Base-by-base conservation (phyloP, 2,888 invertebrate genomes). In the Bimastos eiseni region DNA sequence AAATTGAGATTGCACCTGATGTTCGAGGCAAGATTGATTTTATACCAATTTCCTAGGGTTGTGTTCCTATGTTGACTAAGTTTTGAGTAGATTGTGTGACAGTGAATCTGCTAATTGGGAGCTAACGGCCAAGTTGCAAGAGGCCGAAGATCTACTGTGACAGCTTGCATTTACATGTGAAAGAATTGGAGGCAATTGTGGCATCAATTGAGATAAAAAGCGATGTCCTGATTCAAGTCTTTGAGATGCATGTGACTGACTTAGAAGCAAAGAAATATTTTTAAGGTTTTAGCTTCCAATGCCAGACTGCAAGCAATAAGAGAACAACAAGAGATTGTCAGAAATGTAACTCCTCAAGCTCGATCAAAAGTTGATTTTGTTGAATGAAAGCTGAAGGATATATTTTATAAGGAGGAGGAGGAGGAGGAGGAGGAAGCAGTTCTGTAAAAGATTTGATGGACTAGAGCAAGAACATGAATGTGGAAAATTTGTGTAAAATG, bases 231-330 rank as follows among this genome's bases (percentile, higher is more conserved):
- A 44, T 86, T 41, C 21, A n/a, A 5, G 55, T 30, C 36, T 38
- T 44, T 24, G 88, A 41, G 30, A 49, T 44, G 37, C 21, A 41
- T 30, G 30, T 90, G 33, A 13, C 21, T 49, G 88, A 88, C 24
- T 30, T 88, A 34, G 49, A 38, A 49, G 30, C 70, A 41, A 83
- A 90, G 37, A 90, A 88, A 44, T 19, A 34, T 5, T 86, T 86
- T n/a, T n/a, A n/a, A n/a, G n/a, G n/a, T 33, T 24, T 34, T 37
- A 86, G 36, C n/a, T 4, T 2, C n/a, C 37, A 49, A 4, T 83
- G 90, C 88, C 34, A 36, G 36, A 44, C 19, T n/a, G n/a, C n/a
- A n/a, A n/a, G n/a, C n/a, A n/a, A n/a, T n/a, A n/a, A n/a, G n/a
- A n/a, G n/a, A n/a, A n/a, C n/a, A n/a, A n/a, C n/a, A n/a, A n/a